Percentiles rank a stretch among this genome's conserved stretches.
Evolutionary conservation across 2,797 vertebrate genomes (phyloP).

Genomic region (Coregonus ussuriensis): DNA sequence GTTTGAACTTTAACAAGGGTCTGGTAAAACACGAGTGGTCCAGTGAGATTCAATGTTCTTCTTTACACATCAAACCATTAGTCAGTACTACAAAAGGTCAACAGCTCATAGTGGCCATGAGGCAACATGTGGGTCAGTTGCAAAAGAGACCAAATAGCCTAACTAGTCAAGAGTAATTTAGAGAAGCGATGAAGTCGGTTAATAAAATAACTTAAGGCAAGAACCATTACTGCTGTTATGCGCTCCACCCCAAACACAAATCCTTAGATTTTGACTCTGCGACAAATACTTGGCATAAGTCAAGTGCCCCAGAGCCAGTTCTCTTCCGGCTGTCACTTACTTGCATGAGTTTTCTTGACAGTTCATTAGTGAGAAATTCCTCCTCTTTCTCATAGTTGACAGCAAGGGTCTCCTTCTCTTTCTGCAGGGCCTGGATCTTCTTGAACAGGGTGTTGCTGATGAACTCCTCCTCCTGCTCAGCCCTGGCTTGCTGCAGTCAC

Average conservation of each 20-base stretch:
- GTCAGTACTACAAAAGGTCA: slow-evolving; percentile 27
- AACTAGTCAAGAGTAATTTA: slow-evolving; percentile 56
- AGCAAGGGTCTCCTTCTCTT: slow-evolving; percentile 98
- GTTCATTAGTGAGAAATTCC: slow-evolving; percentile 98
- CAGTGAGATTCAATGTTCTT: slow-evolving; percentile 31
- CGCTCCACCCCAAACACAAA: slow-evolving; percentile 9
- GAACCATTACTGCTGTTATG: slow-evolving; percentile 41
- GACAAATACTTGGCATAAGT: slow-evolving; percentile 13
- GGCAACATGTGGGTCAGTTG: background rate
- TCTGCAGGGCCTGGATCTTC: slow-evolving; percentile 99
- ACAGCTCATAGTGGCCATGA: background rate
- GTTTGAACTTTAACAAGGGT: slow-evolving; percentile 30
- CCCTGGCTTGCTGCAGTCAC: slow-evolving; percentile 90
- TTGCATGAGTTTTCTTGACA: slow-evolving; percentile 98
- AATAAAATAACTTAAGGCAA: slow-evolving; percentile 36
- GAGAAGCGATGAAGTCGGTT: slow-evolving; percentile 52
- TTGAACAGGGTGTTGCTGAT: slow-evolving; percentile 99
- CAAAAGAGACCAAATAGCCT: slow-evolving; percentile 35
- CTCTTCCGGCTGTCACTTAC: slow-evolving; percentile 68
- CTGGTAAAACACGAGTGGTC: slow-evolving; percentile 28
- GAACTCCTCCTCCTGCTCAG: slow-evolving; percentile 98
- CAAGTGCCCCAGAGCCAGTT: background rate
- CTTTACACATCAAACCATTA: slow-evolving; percentile 47
- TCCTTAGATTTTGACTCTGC: background rate
- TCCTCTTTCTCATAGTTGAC: slow-evolving; percentile 99